These are phyloP conservation scores for Athripsodes cinereus DNA, from an alignment of 2,888 invertebrate species.

Conservation along the genomic window DNA sequence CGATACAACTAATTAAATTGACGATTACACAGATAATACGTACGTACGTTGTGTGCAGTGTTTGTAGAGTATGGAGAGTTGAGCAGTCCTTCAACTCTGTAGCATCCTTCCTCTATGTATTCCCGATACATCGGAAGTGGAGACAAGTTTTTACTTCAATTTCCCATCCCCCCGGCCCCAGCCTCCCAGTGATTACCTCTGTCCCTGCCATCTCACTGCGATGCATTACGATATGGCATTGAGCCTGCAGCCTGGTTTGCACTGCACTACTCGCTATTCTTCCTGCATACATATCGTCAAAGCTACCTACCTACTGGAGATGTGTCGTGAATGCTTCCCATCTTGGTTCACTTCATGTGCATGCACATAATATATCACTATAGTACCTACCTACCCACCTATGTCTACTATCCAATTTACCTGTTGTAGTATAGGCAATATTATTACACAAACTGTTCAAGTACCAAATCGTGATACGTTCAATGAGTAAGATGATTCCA, in stretches of 20 bases:
- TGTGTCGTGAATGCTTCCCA: too few relatives aligned
- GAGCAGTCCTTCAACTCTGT: constrained; percentile 5
- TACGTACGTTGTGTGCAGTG: background rate
- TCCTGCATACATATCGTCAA: constrained; percentile 1
- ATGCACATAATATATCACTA: too few relatives aligned
- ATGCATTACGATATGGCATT: too few relatives aligned
- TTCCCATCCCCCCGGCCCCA: too few relatives aligned
- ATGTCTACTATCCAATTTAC: too few relatives aligned
- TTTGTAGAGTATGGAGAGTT: background rate
- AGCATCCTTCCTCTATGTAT: constrained; percentile 6
- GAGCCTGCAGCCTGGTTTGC: too few relatives aligned
- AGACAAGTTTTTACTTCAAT: constrained; percentile 21
- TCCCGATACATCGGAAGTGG: constrained; percentile 21
- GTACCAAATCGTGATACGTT: constrained; percentile 10
- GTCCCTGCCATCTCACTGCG: background rate
- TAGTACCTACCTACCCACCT: too few relatives aligned
- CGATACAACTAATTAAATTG: constrained; percentile 19
- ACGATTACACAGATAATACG: constrained; percentile 13
- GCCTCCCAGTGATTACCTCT: constrained; percentile 1
- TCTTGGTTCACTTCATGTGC: too few relatives aligned
- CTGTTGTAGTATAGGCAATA: too few relatives aligned
- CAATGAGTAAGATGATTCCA: constrained; percentile 16
- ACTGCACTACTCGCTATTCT: too few relatives aligned
- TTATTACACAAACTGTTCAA: constrained; percentile 11
- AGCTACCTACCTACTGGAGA: background rate